These are phyloP conservation scores for Gambusia affinis DNA, from an alignment of 2,113 vertebrate genomes.

Conservation along the genomic window DNA sequence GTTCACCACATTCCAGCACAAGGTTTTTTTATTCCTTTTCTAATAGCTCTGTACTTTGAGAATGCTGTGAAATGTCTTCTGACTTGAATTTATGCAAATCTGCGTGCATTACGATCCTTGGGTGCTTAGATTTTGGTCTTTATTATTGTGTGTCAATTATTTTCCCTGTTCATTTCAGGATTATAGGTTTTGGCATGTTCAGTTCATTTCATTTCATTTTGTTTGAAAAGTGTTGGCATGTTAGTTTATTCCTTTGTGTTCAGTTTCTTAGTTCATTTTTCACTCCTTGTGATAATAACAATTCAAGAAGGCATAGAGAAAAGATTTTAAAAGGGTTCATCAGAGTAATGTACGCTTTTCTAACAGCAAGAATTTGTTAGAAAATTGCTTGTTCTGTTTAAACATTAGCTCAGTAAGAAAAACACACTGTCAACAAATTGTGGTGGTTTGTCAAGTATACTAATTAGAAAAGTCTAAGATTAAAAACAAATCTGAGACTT, in stretches of 20 bases:
- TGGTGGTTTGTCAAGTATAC: conserved; percentile 19
- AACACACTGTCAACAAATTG: background rate
- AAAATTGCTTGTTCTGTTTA: background rate
- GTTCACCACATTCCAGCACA: background rate
- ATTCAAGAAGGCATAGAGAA: too few relatives aligned
- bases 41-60: too few relatives aligned
- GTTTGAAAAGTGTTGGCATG: too few relatives aligned
- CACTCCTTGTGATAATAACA: background rate
- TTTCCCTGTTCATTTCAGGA: too few relatives aligned
- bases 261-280: too few relatives aligned
- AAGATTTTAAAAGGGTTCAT: background rate
- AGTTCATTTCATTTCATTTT: too few relatives aligned
- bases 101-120: too few relatives aligned
- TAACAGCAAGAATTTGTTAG: background rate
- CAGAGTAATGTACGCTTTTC: background rate
- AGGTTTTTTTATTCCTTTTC: background rate
- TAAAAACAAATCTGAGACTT: conserved; percentile 7
- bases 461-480: conserved; percentile 58
- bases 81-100: background rate
- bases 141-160: too few relatives aligned
- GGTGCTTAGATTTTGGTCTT: too few relatives aligned
- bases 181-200: too few relatives aligned
- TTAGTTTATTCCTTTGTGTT: too few relatives aligned
- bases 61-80: too few relatives aligned
- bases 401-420: background rate